A percentile compares a stretch with the other conserved stretches of the same genome.
These are phyloP conservation scores for Zophobas atratus DNA, from an alignment of 1,140 invertebrate species.

Conservation along the genomic window DNA sequence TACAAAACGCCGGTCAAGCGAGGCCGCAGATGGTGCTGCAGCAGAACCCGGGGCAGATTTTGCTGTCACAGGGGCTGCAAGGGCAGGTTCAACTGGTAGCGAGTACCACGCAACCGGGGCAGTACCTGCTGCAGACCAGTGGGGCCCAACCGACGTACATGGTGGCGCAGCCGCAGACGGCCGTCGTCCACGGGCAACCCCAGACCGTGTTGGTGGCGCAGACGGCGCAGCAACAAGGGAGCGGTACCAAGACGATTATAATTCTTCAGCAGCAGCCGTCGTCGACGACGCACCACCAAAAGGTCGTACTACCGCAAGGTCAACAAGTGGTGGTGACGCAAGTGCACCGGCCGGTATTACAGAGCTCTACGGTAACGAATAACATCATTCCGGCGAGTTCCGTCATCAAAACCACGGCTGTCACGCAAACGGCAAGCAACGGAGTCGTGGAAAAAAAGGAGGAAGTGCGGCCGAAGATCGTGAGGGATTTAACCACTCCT, in stretches of 20 bases:
- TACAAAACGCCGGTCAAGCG: slow-evolving; percentile 69
- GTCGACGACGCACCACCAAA: slow-evolving; percentile 65
- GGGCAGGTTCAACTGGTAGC: slow-evolving; percentile 66
- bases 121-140: slow-evolving; percentile 72
- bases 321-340: slow-evolving; percentile 77
- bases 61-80: slow-evolving; percentile 62
- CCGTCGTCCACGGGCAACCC: slow-evolving; percentile 74
- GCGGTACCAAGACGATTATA: slow-evolving; percentile 80
- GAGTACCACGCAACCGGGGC: slow-evolving; percentile 64
- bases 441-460: slow-evolving; percentile 54
- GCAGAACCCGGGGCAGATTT: slow-evolving; percentile 66
- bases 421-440: slow-evolving; percentile 65
- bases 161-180: slow-evolving; percentile 76
- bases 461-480: slow-evolving; percentile 56
- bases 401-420: slow-evolving; percentile 67
- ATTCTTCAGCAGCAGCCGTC: slow-evolving; percentile 77
- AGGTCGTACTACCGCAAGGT: slow-evolving; percentile 78
- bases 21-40: slow-evolving; percentile 66
- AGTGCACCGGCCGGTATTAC: slow-evolving; percentile 71
- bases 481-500: slow-evolving; percentile 68
- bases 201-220: slow-evolving; percentile 77
- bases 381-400: slow-evolving; percentile 68
- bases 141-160: slow-evolving; percentile 74
- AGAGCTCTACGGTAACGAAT: slow-evolving; percentile 68
- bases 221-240: slow-evolving; percentile 75